Evolutionary conservation across 2,797 vertebrate species (phyloP), one percentile per base, ranked within the genome.

Genomic region (Sciurus carolinensis): DNA sequence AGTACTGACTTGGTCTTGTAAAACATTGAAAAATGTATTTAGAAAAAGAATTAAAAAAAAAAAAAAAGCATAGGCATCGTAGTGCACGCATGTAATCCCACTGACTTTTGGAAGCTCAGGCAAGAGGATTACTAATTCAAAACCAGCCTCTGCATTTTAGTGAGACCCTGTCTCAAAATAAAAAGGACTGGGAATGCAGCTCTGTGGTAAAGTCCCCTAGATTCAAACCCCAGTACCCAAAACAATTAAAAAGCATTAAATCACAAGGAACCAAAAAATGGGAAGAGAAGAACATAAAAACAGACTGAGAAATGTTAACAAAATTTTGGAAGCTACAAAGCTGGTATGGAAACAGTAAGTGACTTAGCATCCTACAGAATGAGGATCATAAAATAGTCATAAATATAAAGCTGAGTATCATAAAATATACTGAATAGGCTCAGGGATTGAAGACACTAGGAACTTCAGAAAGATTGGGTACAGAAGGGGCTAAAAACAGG

Each of bases 311-410:
- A 88, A 69, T 69, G n/a, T 57, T 94, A 75, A 33, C 14, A 94
- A 44, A 91, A 67, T 94, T 87, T 66, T 88, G 59, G 57, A 91
- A 85, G 79, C 30, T 62, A 8, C 30, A 92, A 91, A 54, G 36
- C 30, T 54, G 59, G 47, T 24, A 64, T 72, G 80, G 84, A 44
- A 52, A 7, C 69, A 30, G n/a, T 87, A 84, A 91, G 39, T 69
- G 66, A 87, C 8, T 57, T 79, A 86, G 26, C 79, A 83, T 57
- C 9, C 24, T 18, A 62, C 22, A 62, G 24, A 62, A 26, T 62
- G 59, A 9, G 22, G 26, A 11, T 22, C 9, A 26, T 62, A 10
- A 50, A 83, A 81, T 47, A 75, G 39, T 39, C 39, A 39, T 39
- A 39, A 39, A 39, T 39, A 39, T 39, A 39, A 26, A 62, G 9